These are phyloP conservation scores for Dasyprocta punctata DNA, from an alignment of 2,113 vertebrate genomes.

Conservation along the genomic window DNA sequence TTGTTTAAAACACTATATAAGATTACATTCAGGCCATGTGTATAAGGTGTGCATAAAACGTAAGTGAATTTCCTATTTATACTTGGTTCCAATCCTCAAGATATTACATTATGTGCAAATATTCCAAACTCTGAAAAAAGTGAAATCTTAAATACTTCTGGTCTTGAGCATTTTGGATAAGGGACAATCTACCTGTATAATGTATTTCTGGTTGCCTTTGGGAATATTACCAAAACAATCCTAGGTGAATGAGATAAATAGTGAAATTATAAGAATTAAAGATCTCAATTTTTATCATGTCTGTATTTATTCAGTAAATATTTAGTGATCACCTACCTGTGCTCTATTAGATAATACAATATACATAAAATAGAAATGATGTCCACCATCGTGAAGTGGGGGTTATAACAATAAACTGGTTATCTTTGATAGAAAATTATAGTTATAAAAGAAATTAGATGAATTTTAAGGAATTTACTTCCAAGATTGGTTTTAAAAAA, in stretches of 20 bases:
- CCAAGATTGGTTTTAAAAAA: slow-evolving; percentile 2
- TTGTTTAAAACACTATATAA: not conserved
- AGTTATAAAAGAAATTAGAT: slow-evolving; percentile 26
- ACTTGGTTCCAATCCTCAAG: not conserved
- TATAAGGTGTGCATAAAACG: not conserved
- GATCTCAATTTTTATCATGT: not conserved
- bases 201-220: slow-evolving; percentile 46
- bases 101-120: not conserved
- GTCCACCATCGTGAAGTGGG: not conserved
- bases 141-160: not conserved
- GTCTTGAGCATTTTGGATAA: not conserved
- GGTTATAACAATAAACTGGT: not conserved
- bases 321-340: not conserved
- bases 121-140: not conserved
- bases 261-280: slow-evolving; percentile 23
- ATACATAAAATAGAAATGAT: not conserved
- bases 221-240: not conserved
- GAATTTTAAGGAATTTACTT: slow-evolving; percentile 34
- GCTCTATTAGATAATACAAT: not conserved
- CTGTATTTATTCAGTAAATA: not conserved
- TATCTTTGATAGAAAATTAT: not conserved
- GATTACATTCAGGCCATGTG: not conserved
- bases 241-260: not conserved
- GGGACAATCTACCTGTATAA: not conserved
- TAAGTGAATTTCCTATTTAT: not conserved